Base-by-base conservation (phyloP, 2,797 vertebrate genomes). In the Urocyon cinereoargenteus region DNA sequence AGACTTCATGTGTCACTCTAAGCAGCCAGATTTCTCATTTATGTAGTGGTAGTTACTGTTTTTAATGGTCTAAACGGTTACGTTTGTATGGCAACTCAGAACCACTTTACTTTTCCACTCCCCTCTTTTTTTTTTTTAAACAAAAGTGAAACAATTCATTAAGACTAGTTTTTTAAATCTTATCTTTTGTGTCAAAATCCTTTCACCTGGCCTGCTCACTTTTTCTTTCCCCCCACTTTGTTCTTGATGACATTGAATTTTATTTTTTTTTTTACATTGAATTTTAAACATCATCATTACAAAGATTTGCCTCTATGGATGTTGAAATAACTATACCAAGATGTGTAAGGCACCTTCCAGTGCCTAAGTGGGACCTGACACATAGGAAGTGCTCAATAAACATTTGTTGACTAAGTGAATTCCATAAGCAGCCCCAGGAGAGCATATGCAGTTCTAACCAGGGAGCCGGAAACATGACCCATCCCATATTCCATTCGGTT, bases 141-240 rank as follows among this genome's bases (percentile, higher is more conserved):
- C 13, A n/a, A 90, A 91, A 66, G 7, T 40, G 73, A 86, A 91
- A 82, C 15, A 93, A 24, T 81, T 94, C 78, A 82, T 86, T 85
- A 86, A 81, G 96, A 86, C 64, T 94, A 84, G 22, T 90, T 86
- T 28, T n/a, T 90, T 94, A 68, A 40, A 57, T 45, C 61, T 97
- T 84, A 70, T 16, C 61, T 51, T 96, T 83, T 95, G 53, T 96
- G 31, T 31, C 62, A 61, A 93, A 94, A 72, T 86, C 64, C 49
- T 57, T 26, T 61, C 79, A 36, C n/a, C 14, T 6, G 55, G 11
- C 64, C 73, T 90, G 26, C 7, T 86, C 31, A 75, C n/a, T 64
- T 91, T 90, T 89, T 91, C 73, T 79, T 95, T 77, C 49, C 6
- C 49, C 6, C 19, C 12, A 16, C 36, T 92, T 82, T 73, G 19